Conservation (phyloP, 2,113 vertebrate species). For the Numenius arquata region DNA sequence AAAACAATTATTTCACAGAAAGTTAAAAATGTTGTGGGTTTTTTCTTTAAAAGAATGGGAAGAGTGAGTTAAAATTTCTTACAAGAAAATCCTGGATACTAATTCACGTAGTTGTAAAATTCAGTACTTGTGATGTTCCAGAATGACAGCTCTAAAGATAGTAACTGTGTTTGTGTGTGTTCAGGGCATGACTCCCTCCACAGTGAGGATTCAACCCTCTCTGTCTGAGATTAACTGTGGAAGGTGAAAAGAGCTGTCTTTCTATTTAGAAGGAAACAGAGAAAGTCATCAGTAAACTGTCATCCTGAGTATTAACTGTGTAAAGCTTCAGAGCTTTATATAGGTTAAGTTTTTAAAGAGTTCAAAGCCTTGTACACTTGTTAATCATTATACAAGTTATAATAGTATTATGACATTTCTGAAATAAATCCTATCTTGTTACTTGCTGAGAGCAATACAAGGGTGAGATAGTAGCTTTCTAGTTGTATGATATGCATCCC, state of each 20-base stretch:
- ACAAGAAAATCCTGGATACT: not conserved
- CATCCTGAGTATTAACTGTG: not conserved
- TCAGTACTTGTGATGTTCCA: not conserved
- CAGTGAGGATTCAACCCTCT: not conserved
- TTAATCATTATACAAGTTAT: not conserved
- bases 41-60: not conserved
- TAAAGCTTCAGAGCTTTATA: not conserved
- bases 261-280: not conserved
- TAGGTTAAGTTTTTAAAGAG: not conserved
- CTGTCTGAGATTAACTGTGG: not conserved
- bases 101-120: not conserved
- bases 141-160: not conserved
- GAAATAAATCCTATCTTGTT: not conserved
- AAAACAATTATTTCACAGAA: not conserved
- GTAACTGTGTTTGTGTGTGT: not conserved
- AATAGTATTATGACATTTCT: not conserved
- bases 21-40: not conserved
- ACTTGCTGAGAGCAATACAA: not conserved
- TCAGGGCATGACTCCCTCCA: not conserved
- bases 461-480: not conserved
- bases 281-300: not conserved
- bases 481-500: not conserved
- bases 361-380: not conserved
- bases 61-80: not conserved
- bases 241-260: not conserved